A percentile compares a stretch with the other conserved stretches of the same genome.
Evolutionary conservation across 1,140 invertebrate genomes (phyloP).

Genomic region (Meloidogyne chitwoodi): DNA sequence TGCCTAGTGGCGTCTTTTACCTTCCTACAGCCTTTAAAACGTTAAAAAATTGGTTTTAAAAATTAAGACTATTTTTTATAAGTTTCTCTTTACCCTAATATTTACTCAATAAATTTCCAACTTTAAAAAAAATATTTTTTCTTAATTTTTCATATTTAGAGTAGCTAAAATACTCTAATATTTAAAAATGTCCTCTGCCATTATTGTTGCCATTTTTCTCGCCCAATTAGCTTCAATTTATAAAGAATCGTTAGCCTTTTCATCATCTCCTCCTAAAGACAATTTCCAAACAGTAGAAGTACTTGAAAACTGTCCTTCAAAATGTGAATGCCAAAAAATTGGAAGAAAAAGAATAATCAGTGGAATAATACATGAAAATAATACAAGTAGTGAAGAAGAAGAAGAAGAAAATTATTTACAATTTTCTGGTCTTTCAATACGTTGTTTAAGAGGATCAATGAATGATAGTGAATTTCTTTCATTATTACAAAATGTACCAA

Average conservation of each 20-base stretch:
- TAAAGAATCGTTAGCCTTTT: not conserved
- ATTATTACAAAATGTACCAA: conserved; percentile 44
- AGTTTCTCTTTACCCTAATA: too few species aligned
- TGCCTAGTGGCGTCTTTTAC: too few species aligned
- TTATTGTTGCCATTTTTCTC: conserved; percentile 1
- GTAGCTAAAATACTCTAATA: not conserved
- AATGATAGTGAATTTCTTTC: conserved; percentile 49
- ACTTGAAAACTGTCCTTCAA: conserved; percentile 21
- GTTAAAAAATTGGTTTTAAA: too few species aligned
- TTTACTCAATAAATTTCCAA: too few species aligned
- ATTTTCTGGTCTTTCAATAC: conserved; percentile 23
- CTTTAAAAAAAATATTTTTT: too few species aligned
- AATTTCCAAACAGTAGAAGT: not conserved
- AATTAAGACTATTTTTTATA: too few species aligned
- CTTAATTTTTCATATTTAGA: not conserved
- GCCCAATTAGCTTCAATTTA: not conserved
- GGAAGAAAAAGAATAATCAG: not conserved
- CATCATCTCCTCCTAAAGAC: not conserved
- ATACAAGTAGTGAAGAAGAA: not conserved
- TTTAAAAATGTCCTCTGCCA: not conserved
- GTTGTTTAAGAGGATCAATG: conserved; percentile 45
- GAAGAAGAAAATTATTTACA: conserved; percentile 13
- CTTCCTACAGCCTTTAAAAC: too few species aligned
- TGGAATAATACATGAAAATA: not conserved
- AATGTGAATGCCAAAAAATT: conserved; percentile 24